Evolutionary conservation across 2,888 invertebrate genomes (phyloP), one percentile per base, ranked within the genome.

Genomic region (Drosophila rellima): DNA sequence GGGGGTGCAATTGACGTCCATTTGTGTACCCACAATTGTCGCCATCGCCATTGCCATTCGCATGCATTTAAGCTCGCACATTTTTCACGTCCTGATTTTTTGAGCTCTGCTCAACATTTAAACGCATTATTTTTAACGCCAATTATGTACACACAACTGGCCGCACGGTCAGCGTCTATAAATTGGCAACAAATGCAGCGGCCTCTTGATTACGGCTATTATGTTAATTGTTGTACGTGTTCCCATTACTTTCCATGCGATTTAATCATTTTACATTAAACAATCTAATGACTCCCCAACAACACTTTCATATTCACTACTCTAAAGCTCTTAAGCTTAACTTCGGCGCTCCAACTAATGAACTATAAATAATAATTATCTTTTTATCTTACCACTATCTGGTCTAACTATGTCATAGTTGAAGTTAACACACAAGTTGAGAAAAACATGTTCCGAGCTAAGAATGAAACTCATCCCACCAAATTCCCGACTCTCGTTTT

Each of bases 51-150:
- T 56, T 29, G 61, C 26, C 52, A 69, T 47, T 54, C 31, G 62
- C 44, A 47, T 54, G 59, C 68, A 70, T 69, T 87, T 87, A 88
- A 88, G 74, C 74, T 54, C 52, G 37, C 59, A 64, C 70, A 88
- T 88, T 88, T 83, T 82, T 88, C 78, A 88, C 66, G 61, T 50
- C 37, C 70, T 69, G 68, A 74, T 70, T 80, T 72, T 61, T 73
- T 54, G 65, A 66, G 64, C 66, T 72, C 60, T 65, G 37, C 70
- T 72, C 52, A 59, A 67, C 62, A 76, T 86, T 82, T 60, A 79
- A 82, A 88, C 70, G 88, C 88, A 88, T 82, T 82, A 82, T 82
- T 88, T 82, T 82, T 88, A 79, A 82, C 80, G 73, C 86, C 80
- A 82, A 82, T 82, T 82, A 78, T 70, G 59, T 57, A 74, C 74